phyloP scores from a whole-genome alignment of 2,888 invertebrate species.

The Epinotia demarniana region DNA sequence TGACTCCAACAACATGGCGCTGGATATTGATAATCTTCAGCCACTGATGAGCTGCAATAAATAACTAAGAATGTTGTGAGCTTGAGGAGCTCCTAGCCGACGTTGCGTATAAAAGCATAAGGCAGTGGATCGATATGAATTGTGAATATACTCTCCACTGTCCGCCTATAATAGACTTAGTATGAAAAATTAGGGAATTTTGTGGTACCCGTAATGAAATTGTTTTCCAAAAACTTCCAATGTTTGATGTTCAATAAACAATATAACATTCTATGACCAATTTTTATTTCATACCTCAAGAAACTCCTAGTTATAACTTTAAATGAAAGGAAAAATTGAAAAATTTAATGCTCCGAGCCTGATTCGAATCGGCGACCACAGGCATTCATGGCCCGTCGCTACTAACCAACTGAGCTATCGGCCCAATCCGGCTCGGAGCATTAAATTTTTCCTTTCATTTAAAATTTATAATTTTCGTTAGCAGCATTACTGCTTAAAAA shows the following conservation, averaged over 20 bases:
- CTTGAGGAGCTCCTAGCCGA: slow-evolving; percentile 25
- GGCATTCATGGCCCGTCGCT: no score
- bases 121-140: slow-evolving; percentile 35
- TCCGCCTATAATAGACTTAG: slow-evolving; percentile 41
- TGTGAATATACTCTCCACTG: slow-evolving; percentile 35
- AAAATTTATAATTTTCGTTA: no score
- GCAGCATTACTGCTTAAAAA: no score
- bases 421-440: no score
- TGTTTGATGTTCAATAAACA: slow-evolving; percentile 77
- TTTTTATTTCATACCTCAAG: slow-evolving; percentile 55
- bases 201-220: slow-evolving; percentile 30
- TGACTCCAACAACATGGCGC: slow-evolving; percentile 23
- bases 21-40: slow-evolving; percentile 7
- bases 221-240: slow-evolving; percentile 55
- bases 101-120: slow-evolving; percentile 26
- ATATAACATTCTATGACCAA: slow-evolving; percentile 39
- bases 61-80: slow-evolving; percentile 17
- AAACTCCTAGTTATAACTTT: neutral
- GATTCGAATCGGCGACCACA: no score
- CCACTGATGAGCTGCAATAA: slow-evolving; percentile 19
- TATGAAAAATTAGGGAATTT: slow-evolving; percentile 35
- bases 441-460: no score
- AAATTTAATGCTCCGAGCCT: no score
- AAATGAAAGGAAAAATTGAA: no score
- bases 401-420: no score